Evolutionary conservation across 92 coral and sea anemone species (phyloP), one percentile per base, ranked within the genome.

Genomic region (Zoanthus gigantus): DNA sequence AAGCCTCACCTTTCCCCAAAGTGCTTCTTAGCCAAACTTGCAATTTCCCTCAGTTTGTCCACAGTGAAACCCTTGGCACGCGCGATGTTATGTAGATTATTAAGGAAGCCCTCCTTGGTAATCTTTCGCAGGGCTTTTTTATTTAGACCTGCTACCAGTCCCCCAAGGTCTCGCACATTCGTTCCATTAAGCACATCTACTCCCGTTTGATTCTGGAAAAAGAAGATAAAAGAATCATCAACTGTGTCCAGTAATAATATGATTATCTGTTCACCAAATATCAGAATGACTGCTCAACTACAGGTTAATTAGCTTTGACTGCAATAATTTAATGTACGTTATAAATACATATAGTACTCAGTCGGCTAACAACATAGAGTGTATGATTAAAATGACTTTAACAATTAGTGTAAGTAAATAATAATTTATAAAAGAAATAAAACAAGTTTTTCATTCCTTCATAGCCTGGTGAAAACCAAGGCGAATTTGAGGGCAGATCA

Each of bases 131-230:
- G 82, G 0, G 94, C 92, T 47, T 86, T 89, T 56, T 92, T 91
- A 84, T 91, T 91, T 17, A 95, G 88, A 50, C 99, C 99, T 18
- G 95, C 96, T 75, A 96, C 96, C 29, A 96, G 94, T 17, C 92
- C 91, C 4, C 99, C 99, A 76, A 96, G 91, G 89, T 96, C 99
- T 34, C 83, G 93, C 78, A 96, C 93, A 74, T 96, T 93, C 0
- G 91, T 60, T 29, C 95, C 85, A 74, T 93, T 89, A 14, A 96
- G 93, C 7, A 94, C 71, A 50, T 95, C 98, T n/a, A 89, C 83
- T 11, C 98, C 98, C 0, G 98, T 93, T 87, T 94, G 95, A 73
- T 93, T 96, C 98, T 96, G 37, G 17, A 12, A 76, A 7, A 71
- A 50, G 46, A 61, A 74, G 42, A 74, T 42, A 58, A 10, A 23